Base-by-base conservation (phyloP, 2,797 vertebrate species). In the Pampus argenteus region DNA sequence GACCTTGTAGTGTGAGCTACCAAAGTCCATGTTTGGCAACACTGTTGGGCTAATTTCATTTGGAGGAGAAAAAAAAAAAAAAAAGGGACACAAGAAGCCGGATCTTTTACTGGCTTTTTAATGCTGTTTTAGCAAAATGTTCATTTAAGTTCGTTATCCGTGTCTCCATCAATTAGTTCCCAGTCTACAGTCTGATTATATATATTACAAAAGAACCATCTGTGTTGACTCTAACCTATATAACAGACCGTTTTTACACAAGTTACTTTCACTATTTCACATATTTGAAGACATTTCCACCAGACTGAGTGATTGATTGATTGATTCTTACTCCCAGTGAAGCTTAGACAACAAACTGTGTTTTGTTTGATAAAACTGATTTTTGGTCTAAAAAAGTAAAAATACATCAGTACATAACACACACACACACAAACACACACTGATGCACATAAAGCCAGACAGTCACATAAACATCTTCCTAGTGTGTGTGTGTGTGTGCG, bases 21-120 rank as follows among this genome's bases (percentile, higher is more conserved):
- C 38, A 63, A 62, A 58, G 66, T 69, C 23, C 29, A 74, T 22
- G 48, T 64, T 70, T 72, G 38, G 15, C 47, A 57, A 55, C 15
- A 25, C 26, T 22, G 0, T 20, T 6, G 10, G 4, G 34, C 1
- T 48, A 25, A 34, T 38, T 31, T 34, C 7, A 67, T 58, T 29
- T 70, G 4, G n/a, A n/a, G n/a, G n/a, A n/a, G n/a, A n/a, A n/a
- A n/a, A n/a, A n/a, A n/a, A n/a, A n/a, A n/a, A n/a, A n/a, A n/a
- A 68, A 76, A 71, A 7, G 25, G 14, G 28, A 29, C 23, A 26
- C 34, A 34, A 3, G 36, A 71, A 5, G 47, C 38, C 34, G 40
- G 15, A 49, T 8, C 18, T 22, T 28, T 5, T 22, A 26, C 44
- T 26, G 15, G n/a, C 15, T 52, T 34, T 23, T 56, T 23, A 48